Evolutionary conservation across 2,797 vertebrate species (phyloP).

Genomic region (Hippopotamyrus pictus): DNA sequence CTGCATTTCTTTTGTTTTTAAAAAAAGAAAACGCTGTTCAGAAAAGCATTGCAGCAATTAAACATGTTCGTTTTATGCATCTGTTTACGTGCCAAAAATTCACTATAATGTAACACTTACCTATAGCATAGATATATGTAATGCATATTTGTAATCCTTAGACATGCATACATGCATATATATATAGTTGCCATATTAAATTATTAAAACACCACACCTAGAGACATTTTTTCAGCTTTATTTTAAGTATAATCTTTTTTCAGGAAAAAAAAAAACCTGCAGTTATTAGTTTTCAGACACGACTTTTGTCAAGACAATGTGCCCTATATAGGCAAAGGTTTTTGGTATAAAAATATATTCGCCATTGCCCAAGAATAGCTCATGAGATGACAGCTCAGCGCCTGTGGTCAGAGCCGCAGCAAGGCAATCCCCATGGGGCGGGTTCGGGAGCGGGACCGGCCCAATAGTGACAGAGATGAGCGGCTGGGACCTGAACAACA

Average conservation of each 20-base stretch:
- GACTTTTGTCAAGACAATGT: slow-evolving; percentile 1
- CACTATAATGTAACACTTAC: not conserved
- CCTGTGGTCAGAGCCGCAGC: not conserved
- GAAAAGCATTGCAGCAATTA: slow-evolving; percentile 18
- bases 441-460: not conserved
- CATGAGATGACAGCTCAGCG: not conserved
- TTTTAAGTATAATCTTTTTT: not conserved
- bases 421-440: not conserved
- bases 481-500: slow-evolving; percentile 33
- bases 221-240: not conserved
- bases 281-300: slow-evolving; percentile 1
- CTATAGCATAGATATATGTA: not conserved
- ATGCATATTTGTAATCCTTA: not conserved
- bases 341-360: slow-evolving; percentile 15
- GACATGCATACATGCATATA: not conserved
- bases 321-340: not conserved
- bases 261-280: not conserved
- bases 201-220: not conserved
- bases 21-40: not conserved
- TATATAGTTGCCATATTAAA: not conserved
- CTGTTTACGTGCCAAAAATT: not conserved
- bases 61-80: slow-evolving; percentile 13
- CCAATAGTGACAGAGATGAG: slow-evolving; percentile 27
- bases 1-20: not conserved
- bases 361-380: slow-evolving; percentile 14